Evolutionary conservation across 2,888 invertebrate genomes (phyloP), one percentile per base, ranked within the genome.

Genomic region (Ceraclea dissimilis): DNA sequence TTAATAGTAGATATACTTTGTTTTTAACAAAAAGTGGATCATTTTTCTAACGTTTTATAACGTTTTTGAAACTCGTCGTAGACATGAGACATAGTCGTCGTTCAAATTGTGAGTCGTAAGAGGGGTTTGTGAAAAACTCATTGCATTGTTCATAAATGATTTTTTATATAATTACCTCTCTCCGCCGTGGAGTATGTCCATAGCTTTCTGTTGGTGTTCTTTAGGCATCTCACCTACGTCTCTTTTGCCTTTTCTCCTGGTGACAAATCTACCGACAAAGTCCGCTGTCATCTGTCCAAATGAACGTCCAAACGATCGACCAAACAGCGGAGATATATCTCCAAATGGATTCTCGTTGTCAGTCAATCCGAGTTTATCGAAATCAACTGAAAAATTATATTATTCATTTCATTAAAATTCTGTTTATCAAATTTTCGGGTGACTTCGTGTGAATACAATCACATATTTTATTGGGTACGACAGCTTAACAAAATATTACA

Each of bases 341-440:
- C 91, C 91, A 66, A 88, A 85, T 0, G 91, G 91, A 72, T 91
- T 91, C 68, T 90, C 88, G 68, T 91, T 90, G 68, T 91, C 91
- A n/a, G 91, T 91, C 64, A 91, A 70, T 13, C 91, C 91, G 62
- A 91, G 72, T 69, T 88, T 88, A 71, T 90, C 89, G 68, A 91
- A 90, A 67, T 90, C 89, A 70, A 91, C 91, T 91, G 76, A n/a
- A 57, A 57, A 19, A 19, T 46, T 5, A 31, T 50, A 16, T 17
- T n/a, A 11, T 17, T 16, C 11, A 49, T 49, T 47, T 47, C 17
- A 10, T 26, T 26, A 6, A n/a, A n/a, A n/a, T n/a, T n/a, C n/a
- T n/a, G n/a, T 33, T 11, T 8, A 33, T 8, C 33, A 11, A 33
- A 33, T 11, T 33, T 8, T 11, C 33, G 8, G 33, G 11, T 33